phyloP scores from a whole-genome alignment of 2,888 invertebrate species.

The Trichogramma evanescens region DNA sequence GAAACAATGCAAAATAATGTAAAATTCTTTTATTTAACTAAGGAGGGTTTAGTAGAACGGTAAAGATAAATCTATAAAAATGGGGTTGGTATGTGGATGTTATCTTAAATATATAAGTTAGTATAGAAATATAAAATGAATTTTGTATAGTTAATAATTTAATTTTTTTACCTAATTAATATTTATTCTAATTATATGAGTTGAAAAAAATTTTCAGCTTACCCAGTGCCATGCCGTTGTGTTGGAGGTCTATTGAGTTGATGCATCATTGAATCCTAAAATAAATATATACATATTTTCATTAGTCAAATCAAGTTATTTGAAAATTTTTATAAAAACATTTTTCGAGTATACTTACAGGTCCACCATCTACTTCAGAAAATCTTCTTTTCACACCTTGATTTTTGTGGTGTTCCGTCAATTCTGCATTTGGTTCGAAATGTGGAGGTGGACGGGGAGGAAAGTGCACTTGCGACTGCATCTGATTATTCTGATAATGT shows the following conservation, averaged over 20 bases:
- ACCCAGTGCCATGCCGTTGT: conserved; percentile 44
- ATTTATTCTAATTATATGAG: background rate
- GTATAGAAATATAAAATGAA: background rate
- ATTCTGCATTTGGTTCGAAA: conserved; percentile 39
- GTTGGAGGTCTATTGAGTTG: conserved; percentile 37
- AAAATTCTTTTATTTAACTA: too few species aligned
- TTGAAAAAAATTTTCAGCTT: conserved; percentile 26
- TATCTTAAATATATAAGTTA: background rate
- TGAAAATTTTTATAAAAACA: conserved; percentile 1
- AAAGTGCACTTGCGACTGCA: conserved; percentile 42
- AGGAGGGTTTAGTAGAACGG: too few species aligned
- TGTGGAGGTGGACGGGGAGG: conserved; percentile 34
- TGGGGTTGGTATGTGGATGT: too few species aligned
- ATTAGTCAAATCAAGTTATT: conserved; percentile 1
- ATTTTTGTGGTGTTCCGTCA: conserved; percentile 39
- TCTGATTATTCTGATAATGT: conserved; percentile 45
- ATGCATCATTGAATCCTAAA: conserved; percentile 39
- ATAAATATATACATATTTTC: background rate
- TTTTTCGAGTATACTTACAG: conserved; percentile 28
- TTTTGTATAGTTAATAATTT: background rate
- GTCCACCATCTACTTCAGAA: conserved; percentile 40
- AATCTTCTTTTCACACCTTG: conserved; percentile 44
- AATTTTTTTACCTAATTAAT: background rate
- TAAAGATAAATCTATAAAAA: too few species aligned
- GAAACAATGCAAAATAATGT: too few species aligned